Percentiles rank a stretch among this genome's conserved stretches.
phyloP scores from a whole-genome alignment of 2,888 invertebrate genomes.

The Empis livida region DNA sequence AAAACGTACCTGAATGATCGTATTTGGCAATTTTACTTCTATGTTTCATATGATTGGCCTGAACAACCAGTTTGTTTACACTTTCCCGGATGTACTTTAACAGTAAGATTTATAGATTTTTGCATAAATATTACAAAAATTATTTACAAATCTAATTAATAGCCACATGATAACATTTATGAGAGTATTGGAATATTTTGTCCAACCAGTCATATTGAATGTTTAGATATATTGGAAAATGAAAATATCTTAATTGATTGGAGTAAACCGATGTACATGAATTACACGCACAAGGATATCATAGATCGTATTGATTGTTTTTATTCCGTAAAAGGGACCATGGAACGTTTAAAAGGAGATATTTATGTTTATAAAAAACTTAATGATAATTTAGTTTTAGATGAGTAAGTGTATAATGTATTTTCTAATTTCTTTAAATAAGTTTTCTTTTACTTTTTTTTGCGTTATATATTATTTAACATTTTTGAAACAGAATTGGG shows the following conservation, averaged over 20 bases:
- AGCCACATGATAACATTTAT: slow-evolving; percentile 69
- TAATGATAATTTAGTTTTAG: slow-evolving; percentile 43
- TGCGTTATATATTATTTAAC: no score
- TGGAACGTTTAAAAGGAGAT: slow-evolving; percentile 69
- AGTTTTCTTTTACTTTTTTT: not conserved
- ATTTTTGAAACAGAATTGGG: no score
- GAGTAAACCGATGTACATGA: slow-evolving; percentile 68
- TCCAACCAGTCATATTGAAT: slow-evolving; percentile 60
- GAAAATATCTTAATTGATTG: slow-evolving; percentile 71
- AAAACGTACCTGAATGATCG: slow-evolving; percentile 77
- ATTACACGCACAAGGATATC: slow-evolving; percentile 72
- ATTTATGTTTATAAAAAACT: slow-evolving; percentile 61
- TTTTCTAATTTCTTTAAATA: no score
- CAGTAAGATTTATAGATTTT: slow-evolving; percentile 46
- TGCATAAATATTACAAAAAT: not conserved
- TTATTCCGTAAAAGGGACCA: slow-evolving; percentile 45
- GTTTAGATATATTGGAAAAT: slow-evolving; percentile 55
- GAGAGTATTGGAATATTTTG: slow-evolving; percentile 79
- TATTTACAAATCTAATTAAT: slow-evolving; percentile 11
- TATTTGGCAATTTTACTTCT: slow-evolving; percentile 84
- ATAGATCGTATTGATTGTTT: slow-evolving; percentile 65
- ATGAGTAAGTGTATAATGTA: slow-evolving; percentile 49
- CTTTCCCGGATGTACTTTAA: slow-evolving; percentile 78
- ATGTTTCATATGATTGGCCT: slow-evolving; percentile 80
- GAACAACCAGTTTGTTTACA: slow-evolving; percentile 72